Base-by-base conservation (phyloP, 64 coral and sea anemone genomes). In the Stichodactyla mertensii region DNA sequence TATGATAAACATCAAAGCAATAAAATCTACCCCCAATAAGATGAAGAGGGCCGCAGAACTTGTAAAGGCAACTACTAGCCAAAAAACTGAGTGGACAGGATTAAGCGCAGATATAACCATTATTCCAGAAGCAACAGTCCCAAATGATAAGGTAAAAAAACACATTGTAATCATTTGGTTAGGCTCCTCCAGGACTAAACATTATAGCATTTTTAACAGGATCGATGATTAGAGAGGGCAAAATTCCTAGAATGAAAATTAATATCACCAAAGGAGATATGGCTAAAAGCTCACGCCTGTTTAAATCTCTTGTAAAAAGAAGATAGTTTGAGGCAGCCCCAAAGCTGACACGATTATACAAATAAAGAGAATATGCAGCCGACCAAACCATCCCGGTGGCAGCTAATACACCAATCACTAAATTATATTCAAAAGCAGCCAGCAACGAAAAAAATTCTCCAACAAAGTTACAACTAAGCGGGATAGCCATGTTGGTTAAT, bases 31-130 rank as follows among this genome's bases (percentile, higher is more conserved):
- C 77, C 89, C 89, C 89, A 91, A 91, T 91, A 86, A 91, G 86
- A 91, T 80, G 86, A 91, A 91, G 31, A 91, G 60, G 36, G 61
- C 89, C 27, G 89, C 85, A 82, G 89, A 82, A 78, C 89, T 70
- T 45, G 57, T 92, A 92, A 92, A 92, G 60, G 86, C 91, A 20
- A 52, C 91, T 53, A 92, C 86, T 83, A 92, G 84, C 90, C 90
- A 92, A 92, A 92, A 78, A 45, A 92, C 86, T 57, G 90, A 92
- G 86, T 92, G 90, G 55, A 92, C 86, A 16, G 90, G 90, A 54
- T 92, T 92, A 83, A 92, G 86, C 55, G 90, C 90, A 55, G 90
- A 92, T 92, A 92, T 92, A 51, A 92, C 90, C 90, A 92, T 92
- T 57, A 92, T 92, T 92, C 90, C 90, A 71, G 90, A 92, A 83